These are phyloP conservation scores for Muscicapa comitata DNA, from an alignment of 2,797 vertebrate species.

Conservation along the genomic window DNA sequence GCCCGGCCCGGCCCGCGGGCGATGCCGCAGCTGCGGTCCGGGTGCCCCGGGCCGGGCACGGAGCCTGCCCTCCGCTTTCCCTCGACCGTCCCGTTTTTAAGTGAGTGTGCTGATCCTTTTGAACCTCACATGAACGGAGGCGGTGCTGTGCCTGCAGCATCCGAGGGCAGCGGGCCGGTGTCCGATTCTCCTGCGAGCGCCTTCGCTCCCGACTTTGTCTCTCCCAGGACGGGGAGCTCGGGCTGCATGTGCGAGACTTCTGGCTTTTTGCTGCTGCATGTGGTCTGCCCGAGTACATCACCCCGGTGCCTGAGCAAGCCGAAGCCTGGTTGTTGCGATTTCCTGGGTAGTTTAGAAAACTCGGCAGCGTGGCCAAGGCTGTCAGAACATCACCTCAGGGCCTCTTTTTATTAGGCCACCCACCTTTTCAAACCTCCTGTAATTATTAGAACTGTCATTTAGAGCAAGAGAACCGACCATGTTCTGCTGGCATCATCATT, in stretches of 20 bases:
- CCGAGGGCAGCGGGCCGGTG: not conserved
- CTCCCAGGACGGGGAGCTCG: not conserved
- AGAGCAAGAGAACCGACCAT: not conserved
- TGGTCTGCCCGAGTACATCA: not conserved
- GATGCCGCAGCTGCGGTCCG: not conserved
- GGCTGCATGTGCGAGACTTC: not conserved
- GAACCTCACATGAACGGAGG: not conserved
- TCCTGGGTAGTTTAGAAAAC: not conserved
- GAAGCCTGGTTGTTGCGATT: not conserved
- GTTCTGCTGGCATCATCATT: not conserved
- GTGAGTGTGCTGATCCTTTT: not conserved
- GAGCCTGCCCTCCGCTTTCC: not conserved
- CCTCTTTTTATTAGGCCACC: slow-evolving; percentile 42
- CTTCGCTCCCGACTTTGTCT: not conserved
- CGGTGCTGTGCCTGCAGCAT: not conserved
- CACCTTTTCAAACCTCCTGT: slow-evolving; percentile 15
- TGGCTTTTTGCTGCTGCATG: not conserved
- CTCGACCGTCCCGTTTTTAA: not conserved
- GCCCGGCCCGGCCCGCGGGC: not conserved
- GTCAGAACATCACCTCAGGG: slow-evolving; percentile 25
- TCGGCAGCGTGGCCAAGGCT: not conserved
- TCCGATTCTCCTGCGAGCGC: not conserved
- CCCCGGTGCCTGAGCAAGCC: not conserved
- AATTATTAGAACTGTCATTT: slow-evolving; percentile 24
- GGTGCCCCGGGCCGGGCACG: not conserved